A percentile compares a stretch with the other conserved stretches of the same genome.
Conservation (phyloP, 2,888 invertebrate species). For the Drosophila buzzatii region DNA sequence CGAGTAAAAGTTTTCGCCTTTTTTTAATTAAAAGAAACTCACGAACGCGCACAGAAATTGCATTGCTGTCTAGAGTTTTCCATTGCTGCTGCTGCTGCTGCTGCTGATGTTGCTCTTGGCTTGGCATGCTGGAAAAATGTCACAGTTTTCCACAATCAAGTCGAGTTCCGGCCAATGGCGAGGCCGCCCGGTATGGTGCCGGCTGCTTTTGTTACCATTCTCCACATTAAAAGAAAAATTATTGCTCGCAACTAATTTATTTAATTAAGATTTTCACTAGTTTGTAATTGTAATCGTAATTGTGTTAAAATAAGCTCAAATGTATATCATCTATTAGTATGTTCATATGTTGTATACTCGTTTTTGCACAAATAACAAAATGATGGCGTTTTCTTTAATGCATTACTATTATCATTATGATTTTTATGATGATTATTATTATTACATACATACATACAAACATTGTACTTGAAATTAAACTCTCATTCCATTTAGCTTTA, state of each 20-base stretch:
- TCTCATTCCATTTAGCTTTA: slow-evolving; percentile 43
- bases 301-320: slow-evolving; percentile 44
- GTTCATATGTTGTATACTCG: slow-evolving; percentile 31
- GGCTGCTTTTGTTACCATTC: slow-evolving; percentile 74
- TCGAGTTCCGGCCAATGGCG: slow-evolving; percentile 51
- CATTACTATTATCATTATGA: neutral
- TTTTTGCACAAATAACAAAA: slow-evolving; percentile 77
- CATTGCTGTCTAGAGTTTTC: slow-evolving; percentile 52
- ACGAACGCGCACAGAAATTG: slow-evolving; percentile 55
- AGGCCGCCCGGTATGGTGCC: slow-evolving; percentile 43
- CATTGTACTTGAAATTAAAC: slow-evolving; percentile 25
- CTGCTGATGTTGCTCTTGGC: slow-evolving; percentile 25
- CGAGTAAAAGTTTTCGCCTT: slow-evolving; percentile 76
- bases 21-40: slow-evolving; percentile 80
- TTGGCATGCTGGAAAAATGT: slow-evolving; percentile 57
- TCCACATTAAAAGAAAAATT: slow-evolving; percentile 69
- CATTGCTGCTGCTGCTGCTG: slow-evolving; percentile 30
- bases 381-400: slow-evolving; percentile 12
- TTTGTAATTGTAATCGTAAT: slow-evolving; percentile 47
- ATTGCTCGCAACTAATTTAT: slow-evolving; percentile 72
- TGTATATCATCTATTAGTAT: slow-evolving; percentile 37
- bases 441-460: neutral
- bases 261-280: slow-evolving; percentile 79
- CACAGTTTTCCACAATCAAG: slow-evolving; percentile 60
- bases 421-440: neutral